A percentile compares a stretch with the other conserved stretches of the same genome.
Evolutionary conservation across 2,888 invertebrate species (phyloP).

Genomic region (Conus canariensis): DNA sequence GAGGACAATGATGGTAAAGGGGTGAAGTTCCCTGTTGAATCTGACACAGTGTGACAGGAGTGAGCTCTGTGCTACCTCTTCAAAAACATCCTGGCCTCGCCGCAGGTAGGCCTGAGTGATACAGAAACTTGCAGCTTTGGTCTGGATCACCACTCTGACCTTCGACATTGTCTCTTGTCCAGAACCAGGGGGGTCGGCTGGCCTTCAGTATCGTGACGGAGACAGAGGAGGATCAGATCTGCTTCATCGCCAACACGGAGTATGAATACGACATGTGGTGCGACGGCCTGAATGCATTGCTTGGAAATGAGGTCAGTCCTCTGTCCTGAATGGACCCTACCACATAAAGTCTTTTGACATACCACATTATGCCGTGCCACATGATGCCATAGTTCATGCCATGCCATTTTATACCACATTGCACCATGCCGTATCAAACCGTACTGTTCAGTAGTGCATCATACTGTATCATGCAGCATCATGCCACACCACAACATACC

Average conservation of each 20-base stretch:
- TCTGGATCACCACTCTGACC: no score
- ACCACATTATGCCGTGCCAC: background rate
- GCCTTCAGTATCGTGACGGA: constrained; percentile 66
- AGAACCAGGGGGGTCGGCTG: constrained; percentile 46
- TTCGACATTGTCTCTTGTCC: background rate
- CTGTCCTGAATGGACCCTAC: background rate
- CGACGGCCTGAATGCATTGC: constrained; percentile 94
- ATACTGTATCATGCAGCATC: background rate
- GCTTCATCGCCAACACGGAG: constrained; percentile 95
- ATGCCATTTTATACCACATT: background rate
- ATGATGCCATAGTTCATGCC: background rate
- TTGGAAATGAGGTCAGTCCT: constrained; percentile 80
- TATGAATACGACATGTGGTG: constrained; percentile 86
- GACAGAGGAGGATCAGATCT: constrained; percentile 87
- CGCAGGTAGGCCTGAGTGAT: no score
- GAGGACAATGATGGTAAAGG: no score
- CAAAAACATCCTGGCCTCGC: no score
- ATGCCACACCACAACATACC: no score
- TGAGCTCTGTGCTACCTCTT: no score
- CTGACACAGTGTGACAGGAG: no score
- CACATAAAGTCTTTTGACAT: background rate
- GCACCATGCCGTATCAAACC: background rate
- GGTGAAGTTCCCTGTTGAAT: no score
- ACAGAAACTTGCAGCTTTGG: no score
- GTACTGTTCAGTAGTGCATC: background rate